Conservation (phyloP, 1,140 invertebrate species). For the Caerostris darwini region DNA sequence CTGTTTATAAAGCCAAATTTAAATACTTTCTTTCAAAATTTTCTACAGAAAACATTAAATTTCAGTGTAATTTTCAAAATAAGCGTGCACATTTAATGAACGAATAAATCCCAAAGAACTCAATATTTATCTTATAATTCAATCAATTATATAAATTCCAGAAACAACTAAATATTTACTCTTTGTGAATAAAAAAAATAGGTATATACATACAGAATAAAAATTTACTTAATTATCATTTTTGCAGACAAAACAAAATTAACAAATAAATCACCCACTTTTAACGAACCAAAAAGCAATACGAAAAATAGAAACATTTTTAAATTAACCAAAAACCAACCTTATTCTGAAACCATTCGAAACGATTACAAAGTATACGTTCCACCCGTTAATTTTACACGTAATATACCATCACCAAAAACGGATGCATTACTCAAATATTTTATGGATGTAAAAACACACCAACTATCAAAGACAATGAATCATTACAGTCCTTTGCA, state of each 20-base stretch:
- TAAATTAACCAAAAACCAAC: background rate
- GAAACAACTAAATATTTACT: too few relatives aligned
- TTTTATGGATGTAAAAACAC: conserved; percentile 52
- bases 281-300: background rate
- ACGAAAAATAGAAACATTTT: background rate
- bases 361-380: background rate
- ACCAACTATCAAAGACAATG: conserved; percentile 1
- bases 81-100: too few relatives aligned
- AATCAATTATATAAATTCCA: too few relatives aligned
- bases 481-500: conserved; percentile 49
- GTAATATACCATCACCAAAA: background rate
- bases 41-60: too few relatives aligned
- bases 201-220: too few relatives aligned
- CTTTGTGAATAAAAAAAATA: too few relatives aligned
- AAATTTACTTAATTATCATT: background rate
- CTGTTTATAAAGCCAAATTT: too few relatives aligned
- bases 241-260: background rate
- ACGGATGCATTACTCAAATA: conserved; percentile 65
- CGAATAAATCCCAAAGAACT: too few relatives aligned
- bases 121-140: too few relatives aligned
- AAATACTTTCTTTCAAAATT: too few relatives aligned
- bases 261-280: background rate
- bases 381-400: background rate
- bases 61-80: too few relatives aligned
- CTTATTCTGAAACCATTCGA: background rate